phyloP scores from a whole-genome alignment of 2,888 invertebrate genomes.

The Cryptocephalus primarius region DNA sequence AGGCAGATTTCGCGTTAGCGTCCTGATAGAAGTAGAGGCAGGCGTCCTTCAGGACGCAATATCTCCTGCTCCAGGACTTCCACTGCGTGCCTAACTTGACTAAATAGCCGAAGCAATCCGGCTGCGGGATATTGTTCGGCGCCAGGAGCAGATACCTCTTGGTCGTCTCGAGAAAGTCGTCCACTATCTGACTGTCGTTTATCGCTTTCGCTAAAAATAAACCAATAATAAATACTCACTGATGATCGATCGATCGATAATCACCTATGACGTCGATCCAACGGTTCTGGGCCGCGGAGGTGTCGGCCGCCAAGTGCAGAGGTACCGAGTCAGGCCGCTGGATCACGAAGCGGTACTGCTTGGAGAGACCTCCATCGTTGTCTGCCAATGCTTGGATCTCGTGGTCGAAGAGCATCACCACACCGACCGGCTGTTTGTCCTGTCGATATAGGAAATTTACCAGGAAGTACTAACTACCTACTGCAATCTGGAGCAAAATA shows the following conservation, averaged over 20 bases:
- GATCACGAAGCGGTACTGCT: slow-evolving; percentile 53
- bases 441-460: too few relatives aligned
- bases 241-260: neutral
- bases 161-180: slow-evolving; percentile 64
- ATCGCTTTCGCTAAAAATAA: slow-evolving; percentile 50
- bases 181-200: slow-evolving; percentile 40
- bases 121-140: slow-evolving; percentile 66
- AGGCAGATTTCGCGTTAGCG: slow-evolving; percentile 74
- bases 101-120: slow-evolving; percentile 90
- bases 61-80: slow-evolving; percentile 84
- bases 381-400: slow-evolving; percentile 48
- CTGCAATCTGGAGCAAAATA: too few relatives aligned
- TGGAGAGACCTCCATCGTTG: slow-evolving; percentile 54
- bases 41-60: slow-evolving; percentile 91
- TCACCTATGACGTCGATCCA: slow-evolving; percentile 33
- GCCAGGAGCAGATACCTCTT: slow-evolving; percentile 71
- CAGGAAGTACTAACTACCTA: too few relatives aligned
- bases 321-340: slow-evolving; percentile 60
- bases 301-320: slow-evolving; percentile 71
- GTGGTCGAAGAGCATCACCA: slow-evolving; percentile 77
- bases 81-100: slow-evolving; percentile 77
- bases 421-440: slow-evolving; percentile 84
- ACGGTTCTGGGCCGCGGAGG: slow-evolving; percentile 46
- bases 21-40: slow-evolving; percentile 90
- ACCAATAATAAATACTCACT: neutral